phyloP scores from a whole-genome alignment of 1,140 invertebrate genomes.

The Drusus annulatus region DNA sequence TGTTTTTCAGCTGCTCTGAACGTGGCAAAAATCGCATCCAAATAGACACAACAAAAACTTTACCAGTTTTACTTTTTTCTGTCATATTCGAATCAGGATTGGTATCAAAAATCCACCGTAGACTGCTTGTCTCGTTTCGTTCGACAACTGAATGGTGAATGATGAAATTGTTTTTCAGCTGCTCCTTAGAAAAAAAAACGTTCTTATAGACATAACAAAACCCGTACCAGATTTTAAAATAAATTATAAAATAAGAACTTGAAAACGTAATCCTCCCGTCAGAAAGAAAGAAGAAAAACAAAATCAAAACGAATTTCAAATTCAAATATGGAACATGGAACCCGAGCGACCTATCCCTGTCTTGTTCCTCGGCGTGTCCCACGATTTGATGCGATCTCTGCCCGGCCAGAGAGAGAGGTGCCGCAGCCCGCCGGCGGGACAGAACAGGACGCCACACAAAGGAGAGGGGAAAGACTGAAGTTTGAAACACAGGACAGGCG shows the following conservation, averaged over 20 bases:
- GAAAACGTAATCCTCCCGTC: background rate
- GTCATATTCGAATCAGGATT: too few relatives aligned
- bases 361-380: slow-evolving; percentile 47
- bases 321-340: slow-evolving; percentile 40
- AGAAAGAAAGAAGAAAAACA: too few relatives aligned
- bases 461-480: slow-evolving; percentile 61
- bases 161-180: background rate
- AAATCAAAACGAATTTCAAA: background rate
- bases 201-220: too few relatives aligned
- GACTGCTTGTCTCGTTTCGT: too few relatives aligned
- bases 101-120: too few relatives aligned
- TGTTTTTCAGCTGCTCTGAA: too few relatives aligned
- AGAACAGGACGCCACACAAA: slow-evolving; percentile 10
- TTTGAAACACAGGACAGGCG: slow-evolving; percentile 73
- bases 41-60: too few relatives aligned
- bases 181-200: too few relatives aligned
- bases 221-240: background rate
- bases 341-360: slow-evolving; percentile 42
- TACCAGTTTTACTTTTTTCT: too few relatives aligned
- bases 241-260: background rate
- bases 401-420: slow-evolving; percentile 42
- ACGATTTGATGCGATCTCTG: slow-evolving; percentile 47
- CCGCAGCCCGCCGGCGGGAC: slow-evolving; percentile 59
- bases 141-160: background rate
- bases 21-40: too few relatives aligned